Conservation (phyloP, 2,113 vertebrate species). For the Astatoreochromis straeleni region DNA sequence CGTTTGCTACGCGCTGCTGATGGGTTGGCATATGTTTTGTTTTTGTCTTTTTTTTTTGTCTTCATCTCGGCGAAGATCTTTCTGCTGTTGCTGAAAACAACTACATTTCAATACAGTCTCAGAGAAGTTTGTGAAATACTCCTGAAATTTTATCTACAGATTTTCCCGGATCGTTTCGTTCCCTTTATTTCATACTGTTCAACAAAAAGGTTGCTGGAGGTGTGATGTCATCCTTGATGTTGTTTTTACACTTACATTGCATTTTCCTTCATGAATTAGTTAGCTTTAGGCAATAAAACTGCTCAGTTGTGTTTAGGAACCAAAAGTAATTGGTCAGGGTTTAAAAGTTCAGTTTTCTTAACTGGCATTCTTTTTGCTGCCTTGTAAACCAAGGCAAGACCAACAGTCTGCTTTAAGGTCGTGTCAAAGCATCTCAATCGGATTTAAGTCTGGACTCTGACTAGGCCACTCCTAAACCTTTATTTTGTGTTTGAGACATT, state of each 20-base stretch:
- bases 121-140: not conserved
- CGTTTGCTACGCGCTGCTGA: not conserved
- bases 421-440: not conserved
- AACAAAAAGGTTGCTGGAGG: not conserved
- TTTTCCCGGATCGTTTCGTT: fast-evolving
- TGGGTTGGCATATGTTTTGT: not conserved
- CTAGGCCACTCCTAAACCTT: not conserved
- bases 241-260: not conserved
- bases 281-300: not conserved
- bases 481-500: not conserved
- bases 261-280: not conserved
- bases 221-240: not conserved
- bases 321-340: not conserved
- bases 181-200: not conserved
- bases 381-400: not conserved
- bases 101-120: not conserved
- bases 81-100: not conserved
- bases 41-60: not conserved
- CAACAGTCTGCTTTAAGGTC: not conserved
- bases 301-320: not conserved
- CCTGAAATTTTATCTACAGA: not conserved
- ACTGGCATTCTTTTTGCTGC: not conserved
- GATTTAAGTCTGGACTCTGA: not conserved
- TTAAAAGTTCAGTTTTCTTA: not conserved
- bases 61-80: not conserved